Evolutionary conservation across 2,888 invertebrate species (phyloP), one percentile per base, ranked within the genome.

Genomic region (Drosophila austrosaltans): DNA sequence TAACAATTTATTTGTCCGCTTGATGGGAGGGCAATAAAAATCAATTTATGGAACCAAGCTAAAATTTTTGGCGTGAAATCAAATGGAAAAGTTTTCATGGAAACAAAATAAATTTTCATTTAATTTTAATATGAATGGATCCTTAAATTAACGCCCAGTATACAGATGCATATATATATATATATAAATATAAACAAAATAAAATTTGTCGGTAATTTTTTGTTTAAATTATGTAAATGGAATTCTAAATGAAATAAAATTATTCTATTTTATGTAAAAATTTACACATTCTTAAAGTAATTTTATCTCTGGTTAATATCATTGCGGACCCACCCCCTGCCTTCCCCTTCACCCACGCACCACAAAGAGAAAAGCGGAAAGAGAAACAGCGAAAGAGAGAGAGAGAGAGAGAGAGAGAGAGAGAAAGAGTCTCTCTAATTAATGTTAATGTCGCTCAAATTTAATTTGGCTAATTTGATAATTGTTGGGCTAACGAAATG

Each of bases 391-490:
- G 8, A 44, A 7, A 6, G 44, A 20, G 44, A 44, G 8, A 44
- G 20, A 6, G 44, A 44, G 44, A 44, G 8, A 44, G 20, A 44
- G 16, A 6, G 44, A 20, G 44, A 44, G 8, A 44, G 20, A 6
- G 44, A 44, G 44, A 44, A 3, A 44, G 20, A 44, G 44, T 25
- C 8, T 36, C 36, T 22, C 22, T 48, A 25, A 48, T 48, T 25
- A 48, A 48, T 48, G 48, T 48, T 48, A 48, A 48, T 48, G 48
- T 12, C 10, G 48, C 25, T 12, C 22, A 16, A 48, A 48, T 48
- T 48, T 48, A 48, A 48, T 48, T 48, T 48, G 48, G 48, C 48
- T 48, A 48, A 48, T 48, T 48, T 48, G 48, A 48, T 48, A 48
- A 48, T 48, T 48, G 48, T 16, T 20, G 48, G 48, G 3, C 22